Percentiles rank a stretch among this genome's conserved stretches.
Evolutionary conservation across 2,888 invertebrate genomes (phyloP).

Genomic region (Chymomyza amoena): DNA sequence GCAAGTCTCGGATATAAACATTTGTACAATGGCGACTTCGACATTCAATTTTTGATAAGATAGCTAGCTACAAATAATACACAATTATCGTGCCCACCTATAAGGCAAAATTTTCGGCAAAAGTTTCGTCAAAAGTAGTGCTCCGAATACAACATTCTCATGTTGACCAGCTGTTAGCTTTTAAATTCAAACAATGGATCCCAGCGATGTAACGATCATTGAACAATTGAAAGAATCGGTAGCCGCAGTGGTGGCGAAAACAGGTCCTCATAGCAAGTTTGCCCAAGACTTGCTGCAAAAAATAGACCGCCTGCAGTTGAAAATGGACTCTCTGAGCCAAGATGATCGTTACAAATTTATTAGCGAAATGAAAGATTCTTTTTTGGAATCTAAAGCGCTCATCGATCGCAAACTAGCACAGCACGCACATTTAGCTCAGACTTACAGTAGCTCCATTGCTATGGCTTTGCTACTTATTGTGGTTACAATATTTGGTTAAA

Average conservation of each 20-base stretch:
- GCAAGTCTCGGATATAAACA: slow-evolving; percentile 21
- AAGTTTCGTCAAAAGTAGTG: slow-evolving; percentile 20
- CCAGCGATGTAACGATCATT: slow-evolving; percentile 52
- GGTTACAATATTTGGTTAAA: slow-evolving; percentile 69
- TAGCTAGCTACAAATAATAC: slow-evolving; percentile 34
- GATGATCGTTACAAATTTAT: slow-evolving; percentile 66
- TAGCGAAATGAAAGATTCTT: slow-evolving; percentile 67
- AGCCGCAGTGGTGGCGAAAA: slow-evolving; percentile 61
- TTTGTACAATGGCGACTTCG: slow-evolving; percentile 39
- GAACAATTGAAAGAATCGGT: slow-evolving; percentile 67
- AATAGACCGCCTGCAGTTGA: slow-evolving; percentile 60
- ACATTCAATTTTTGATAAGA: slow-evolving; percentile 69
- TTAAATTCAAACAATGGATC: slow-evolving; percentile 35
- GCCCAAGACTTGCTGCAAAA: slow-evolving; percentile 57
- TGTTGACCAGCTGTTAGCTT: slow-evolving; percentile 14
- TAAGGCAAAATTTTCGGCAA: slow-evolving; percentile 26
- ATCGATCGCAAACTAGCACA: slow-evolving; percentile 64
- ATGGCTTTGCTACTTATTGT: slow-evolving; percentile 63
- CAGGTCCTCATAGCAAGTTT: slow-evolving; percentile 62
- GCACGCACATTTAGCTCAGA: slow-evolving; percentile 60
- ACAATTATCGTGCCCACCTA: not conserved
- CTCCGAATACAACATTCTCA: slow-evolving; percentile 8
- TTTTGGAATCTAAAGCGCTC: slow-evolving; percentile 60
- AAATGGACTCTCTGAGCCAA: slow-evolving; percentile 62
- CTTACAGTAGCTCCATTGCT: slow-evolving; percentile 67